Base-by-base conservation (phyloP, 2,113 vertebrate genomes). In the Sylvicapra grimmia region DNA sequence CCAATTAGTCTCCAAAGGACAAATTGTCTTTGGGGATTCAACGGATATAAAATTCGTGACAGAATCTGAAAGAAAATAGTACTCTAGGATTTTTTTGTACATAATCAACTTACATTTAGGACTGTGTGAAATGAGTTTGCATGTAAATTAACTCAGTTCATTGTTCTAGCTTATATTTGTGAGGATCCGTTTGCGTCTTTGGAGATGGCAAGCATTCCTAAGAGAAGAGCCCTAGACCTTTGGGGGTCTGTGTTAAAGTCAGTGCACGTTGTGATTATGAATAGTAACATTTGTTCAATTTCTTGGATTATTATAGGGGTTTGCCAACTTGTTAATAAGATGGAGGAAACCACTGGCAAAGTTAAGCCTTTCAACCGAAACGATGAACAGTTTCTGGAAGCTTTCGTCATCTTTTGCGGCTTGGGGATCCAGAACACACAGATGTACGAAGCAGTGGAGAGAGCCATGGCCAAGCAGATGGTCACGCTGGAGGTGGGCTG, bases 371-470 rank as follows among this genome's bases (percentile, higher is more conserved):
- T 99, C 98, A 99, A 99, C 99, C 99, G 99, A 95, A 99, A 99
- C 6, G 99, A 99, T 21, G 99, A 99, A 79, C 99, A 99, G 98
- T 99, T 99, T 98, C 98, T 99, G 97, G 99, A 99, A 98, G 99
- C 99, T 0, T 99, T 99, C 13, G 99, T 99, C 96, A 99, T 99
- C 98, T 99, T 99, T 97, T 99, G 99, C 61, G 99, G 99, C 53
- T 98, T 99, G 63, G 99, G 99, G 54, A 99, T 99, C 97, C 99
- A 99, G 99, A 99, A 99, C 97, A 99, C 99, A 0, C 99, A 99
- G 99, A 99, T 99, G 99, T 99, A 99, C 0, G 99, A 99, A 96
- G 99, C 99, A 0, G 99, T 99, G 98, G 99, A 99, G 98, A 98
- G 99, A 97, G 99, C 99, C 96, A 99, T 99, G 99, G 99, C 99